Base-by-base conservation (phyloP, 2,113 vertebrate species). In the Oostethus manadensis region DNA sequence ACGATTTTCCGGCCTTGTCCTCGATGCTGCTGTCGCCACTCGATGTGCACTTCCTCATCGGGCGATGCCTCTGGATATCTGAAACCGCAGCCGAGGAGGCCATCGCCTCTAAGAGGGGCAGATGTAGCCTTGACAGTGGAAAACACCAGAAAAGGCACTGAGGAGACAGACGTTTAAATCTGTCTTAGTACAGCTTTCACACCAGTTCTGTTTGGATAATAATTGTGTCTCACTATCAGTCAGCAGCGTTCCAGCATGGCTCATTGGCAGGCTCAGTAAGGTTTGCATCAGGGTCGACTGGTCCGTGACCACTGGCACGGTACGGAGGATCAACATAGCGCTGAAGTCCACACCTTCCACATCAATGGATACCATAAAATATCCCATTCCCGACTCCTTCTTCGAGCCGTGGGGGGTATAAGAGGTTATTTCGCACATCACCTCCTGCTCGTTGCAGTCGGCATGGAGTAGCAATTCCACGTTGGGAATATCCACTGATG, bases 111-210 rank as follows among this genome's bases (percentile, higher is more conserved):
- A 55, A 93, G 71, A 7, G 46, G 70, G 0, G 62, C 66, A 6
- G 6, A 69, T 21, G 91, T 33, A 22, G 84, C 83, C 2, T 86
- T 87, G 0, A 77, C 81, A 9, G 16, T 51, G 43, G 93, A 87
- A 4, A 90, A 92, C 2, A 91, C 90, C 17, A 92, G 76, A 71
- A 94, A 92, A 53, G 91, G 87, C 68, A 90, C 94, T 96, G 74
- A 13, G n/a, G 47, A 38, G 47, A n/a, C 42, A 58, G 38, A 63
- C 22, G 51, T 43, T 22, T 26, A 44, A 29, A 29, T 0, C 29
- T 18, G 35, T 10, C 45, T 46, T 46, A 9, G n/a, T 1, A 9
- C 45, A 46, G 17, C 45, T 46, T 46, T 48, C 1, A 21, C 47
- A 48, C 47, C n/a, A 13, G 47, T 48, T 48, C 18, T 6, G 10